Percentiles rank a stretch among this genome's conserved stretches.
These are phyloP conservation scores for Hephaestus fuliginosus DNA, from an alignment of 2,797 vertebrate genomes.

Conservation along the genomic window DNA sequence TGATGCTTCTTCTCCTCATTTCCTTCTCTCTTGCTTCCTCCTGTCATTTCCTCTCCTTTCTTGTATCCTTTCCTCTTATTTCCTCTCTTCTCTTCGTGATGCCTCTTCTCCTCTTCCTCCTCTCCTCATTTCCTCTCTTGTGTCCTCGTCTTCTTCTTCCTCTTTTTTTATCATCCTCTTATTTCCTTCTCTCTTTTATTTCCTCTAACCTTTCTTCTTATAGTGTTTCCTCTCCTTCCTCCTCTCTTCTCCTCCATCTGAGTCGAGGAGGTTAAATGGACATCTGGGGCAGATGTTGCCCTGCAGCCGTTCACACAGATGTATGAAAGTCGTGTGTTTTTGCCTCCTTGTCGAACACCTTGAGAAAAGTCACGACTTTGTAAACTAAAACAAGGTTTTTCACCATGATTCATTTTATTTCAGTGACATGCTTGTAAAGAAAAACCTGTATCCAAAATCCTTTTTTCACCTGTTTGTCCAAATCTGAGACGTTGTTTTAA, in stretches of 20 bases:
- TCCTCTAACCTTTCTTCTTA: too few relatives aligned
- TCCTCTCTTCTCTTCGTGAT: background rate
- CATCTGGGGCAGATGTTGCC: conserved; percentile 50
- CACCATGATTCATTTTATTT: too few relatives aligned
- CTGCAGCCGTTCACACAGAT: conserved; percentile 42
- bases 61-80: background rate
- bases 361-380: conserved; percentile 17
- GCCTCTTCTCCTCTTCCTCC: too few relatives aligned
- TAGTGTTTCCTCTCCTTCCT: background rate
- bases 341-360: conserved; percentile 30
- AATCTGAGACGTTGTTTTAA: conserved; percentile 3
- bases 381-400: background rate
- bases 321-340: conserved; percentile 2
- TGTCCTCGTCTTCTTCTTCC: background rate
- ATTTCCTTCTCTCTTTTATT: too few relatives aligned
- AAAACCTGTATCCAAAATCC: background rate
- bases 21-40: background rate
- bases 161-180: too few relatives aligned
- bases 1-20: too few relatives aligned
- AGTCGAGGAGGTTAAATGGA: conserved; percentile 29
- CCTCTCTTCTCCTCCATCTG: conserved; percentile 1
- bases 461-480: background rate
- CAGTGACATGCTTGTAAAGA: background rate
- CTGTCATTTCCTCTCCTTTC: background rate
- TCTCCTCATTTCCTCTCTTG: background rate